Evolutionary conservation across 53 echinoderm and acorn worm genomes (phyloP), one percentile per base, ranked within the genome.

Genomic region (Crossaster papposus): DNA sequence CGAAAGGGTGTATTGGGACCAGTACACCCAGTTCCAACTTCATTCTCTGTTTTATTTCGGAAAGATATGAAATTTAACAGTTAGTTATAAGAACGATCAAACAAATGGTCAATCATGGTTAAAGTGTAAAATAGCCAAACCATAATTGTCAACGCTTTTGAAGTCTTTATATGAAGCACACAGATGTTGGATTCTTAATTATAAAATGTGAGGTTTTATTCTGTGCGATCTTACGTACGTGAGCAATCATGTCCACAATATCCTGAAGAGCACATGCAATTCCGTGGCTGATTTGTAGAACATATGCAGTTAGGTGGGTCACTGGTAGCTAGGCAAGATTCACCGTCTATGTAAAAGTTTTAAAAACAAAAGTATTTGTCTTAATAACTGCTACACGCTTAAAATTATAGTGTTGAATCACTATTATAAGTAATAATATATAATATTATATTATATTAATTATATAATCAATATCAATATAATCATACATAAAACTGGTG

Each of bases 211-310:
- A 68, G 44, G 9, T 44, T 44, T 68, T 28, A 23, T 4, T 10
- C n/a, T 26, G 11, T 20, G 22, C 1, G 28, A 24, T 68, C 68
- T 68, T 68, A 68, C 68, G 68, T 68, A 68, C 68, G 68, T 68
- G 68, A 68, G 68, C 68, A 68, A 68, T 68, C 68, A 26, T 68
- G 68, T 26, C 68, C 68, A 68, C 68, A 68, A 23, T 23, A 68
- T 68, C 68, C 68, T 24, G 68, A 68, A 4, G 68, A 68, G 28
- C 68, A 68, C 10, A 26, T 68, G 28, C 68, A 68, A 68, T 24
- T 4, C 24, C 24, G 4, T 28, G n/a, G 68, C 28, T 68, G 68
- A 28, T 68, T 68, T n/a, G 68, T 26, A 20, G 68, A 68, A 68
- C 68, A 68, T 68, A 68, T 68, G 68, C 68, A 68, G 68, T 68